Percentiles rank a stretch among this genome's conserved stretches.
Conservation (phyloP, 2,797 vertebrate genomes). For the Yasuhikotakia modesta region DNA sequence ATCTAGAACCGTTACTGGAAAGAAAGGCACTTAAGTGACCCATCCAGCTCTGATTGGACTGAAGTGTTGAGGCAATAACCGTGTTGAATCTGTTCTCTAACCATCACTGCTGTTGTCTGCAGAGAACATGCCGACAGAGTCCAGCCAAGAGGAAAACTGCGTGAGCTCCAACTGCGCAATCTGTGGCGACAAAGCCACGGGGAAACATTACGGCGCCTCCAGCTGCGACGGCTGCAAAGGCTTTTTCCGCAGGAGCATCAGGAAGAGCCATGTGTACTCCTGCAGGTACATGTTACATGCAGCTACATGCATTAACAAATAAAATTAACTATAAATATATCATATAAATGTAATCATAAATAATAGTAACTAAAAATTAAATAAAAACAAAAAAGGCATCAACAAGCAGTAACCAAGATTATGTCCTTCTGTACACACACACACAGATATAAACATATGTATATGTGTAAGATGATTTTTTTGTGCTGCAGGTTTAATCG, state of each 20-base stretch:
- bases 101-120: conserved; percentile 20
- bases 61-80: conserved; percentile 1
- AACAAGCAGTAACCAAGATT: too few relatives aligned
- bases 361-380: too few relatives aligned
- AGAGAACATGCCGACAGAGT: conserved; percentile 84
- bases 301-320: too few relatives aligned
- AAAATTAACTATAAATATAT: too few relatives aligned
- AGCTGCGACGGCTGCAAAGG: conserved; percentile 99
- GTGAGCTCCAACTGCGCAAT: conserved; percentile 89
- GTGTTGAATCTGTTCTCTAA: conserved; percentile 3
- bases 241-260: conserved; percentile 96
- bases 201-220: conserved; percentile 96
- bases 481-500: conserved; percentile 96
- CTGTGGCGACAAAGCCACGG: conserved; percentile 95
- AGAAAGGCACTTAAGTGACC: conserved; percentile 32
- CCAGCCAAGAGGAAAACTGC: conserved; percentile 80
- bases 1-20: background rate
- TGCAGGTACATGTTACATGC: too few relatives aligned
- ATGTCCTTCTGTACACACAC: too few relatives aligned
- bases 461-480: too few relatives aligned
- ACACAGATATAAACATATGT: too few relatives aligned
- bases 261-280: conserved; percentile 94
- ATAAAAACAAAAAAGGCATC: too few relatives aligned
- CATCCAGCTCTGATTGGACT: background rate
- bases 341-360: too few relatives aligned